Conservation (phyloP, 1,140 invertebrate species). For the Oryzaephilus surinamensis region DNA sequence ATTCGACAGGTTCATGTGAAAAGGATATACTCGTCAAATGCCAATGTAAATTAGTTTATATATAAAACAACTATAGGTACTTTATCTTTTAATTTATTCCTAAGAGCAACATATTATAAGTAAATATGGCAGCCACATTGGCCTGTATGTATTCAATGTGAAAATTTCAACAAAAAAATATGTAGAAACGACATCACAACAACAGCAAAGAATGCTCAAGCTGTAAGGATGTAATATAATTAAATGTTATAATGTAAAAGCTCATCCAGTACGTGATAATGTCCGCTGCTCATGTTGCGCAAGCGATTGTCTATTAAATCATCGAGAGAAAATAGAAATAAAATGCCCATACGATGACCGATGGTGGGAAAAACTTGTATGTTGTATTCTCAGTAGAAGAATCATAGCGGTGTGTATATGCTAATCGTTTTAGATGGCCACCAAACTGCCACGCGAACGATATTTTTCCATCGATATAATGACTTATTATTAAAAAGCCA, state of each 20-base stretch:
- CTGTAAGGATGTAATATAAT: constrained; percentile 10
- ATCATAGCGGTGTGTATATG: constrained; percentile 12
- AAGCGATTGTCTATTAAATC: constrained; percentile 31
- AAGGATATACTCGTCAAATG: no score
- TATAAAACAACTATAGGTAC: no score
- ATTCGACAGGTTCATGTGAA: no score
- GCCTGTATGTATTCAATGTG: no score
- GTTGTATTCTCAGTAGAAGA: constrained; percentile 29
- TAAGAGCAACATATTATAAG: no score
- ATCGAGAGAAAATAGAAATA: constrained; percentile 27
- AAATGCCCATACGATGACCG: constrained; percentile 27
- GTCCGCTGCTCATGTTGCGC: constrained; percentile 24
- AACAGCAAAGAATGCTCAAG: not conserved
- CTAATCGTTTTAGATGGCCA: constrained; percentile 11
- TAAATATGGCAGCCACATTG: no score
- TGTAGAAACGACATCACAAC: not conserved
- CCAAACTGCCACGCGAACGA: constrained; percentile 9
- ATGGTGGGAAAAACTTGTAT: constrained; percentile 31
- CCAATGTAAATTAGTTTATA: no score
- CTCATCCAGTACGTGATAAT: constrained; percentile 25
- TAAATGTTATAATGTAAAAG: constrained; percentile 25
- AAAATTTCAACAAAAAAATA: no score
- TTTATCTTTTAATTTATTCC: no score
- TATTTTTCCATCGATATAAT: constrained; percentile 1
- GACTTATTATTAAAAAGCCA: no score